Evolutionary conservation across 1,140 invertebrate species (phyloP).

Genomic region (Zaprionus davidi): DNA sequence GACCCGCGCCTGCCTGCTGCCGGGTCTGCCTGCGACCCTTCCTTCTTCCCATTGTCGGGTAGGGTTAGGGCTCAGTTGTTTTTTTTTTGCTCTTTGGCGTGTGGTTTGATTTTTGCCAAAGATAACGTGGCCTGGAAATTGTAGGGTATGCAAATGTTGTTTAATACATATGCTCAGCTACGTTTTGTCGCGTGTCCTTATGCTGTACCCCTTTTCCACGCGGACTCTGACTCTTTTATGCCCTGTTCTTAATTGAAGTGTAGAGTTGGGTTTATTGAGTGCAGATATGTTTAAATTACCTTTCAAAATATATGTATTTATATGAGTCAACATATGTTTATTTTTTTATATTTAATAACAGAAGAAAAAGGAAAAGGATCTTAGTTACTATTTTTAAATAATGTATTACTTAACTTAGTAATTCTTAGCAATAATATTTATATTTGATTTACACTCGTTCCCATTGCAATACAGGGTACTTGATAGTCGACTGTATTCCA

Average conservation of each 20-base stretch:
- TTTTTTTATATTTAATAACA: no score
- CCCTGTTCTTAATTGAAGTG: background rate
- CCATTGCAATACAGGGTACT: background rate
- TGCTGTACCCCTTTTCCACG: background rate
- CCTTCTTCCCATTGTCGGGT: slow-evolving; percentile 9
- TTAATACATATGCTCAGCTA: slow-evolving; percentile 22
- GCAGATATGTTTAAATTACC: no score
- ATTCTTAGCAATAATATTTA: no score
- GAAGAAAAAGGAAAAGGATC: no score
- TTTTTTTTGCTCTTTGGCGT: slow-evolving; percentile 54
- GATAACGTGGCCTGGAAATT: slow-evolving; percentile 68
- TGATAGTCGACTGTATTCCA: background rate
- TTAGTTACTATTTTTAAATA: no score
- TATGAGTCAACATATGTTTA: no score
- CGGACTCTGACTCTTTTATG: background rate
- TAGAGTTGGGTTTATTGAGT: background rate
- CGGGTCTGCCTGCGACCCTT: background rate
- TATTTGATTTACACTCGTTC: no score
- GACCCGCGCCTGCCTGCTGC: slow-evolving; percentile 24
- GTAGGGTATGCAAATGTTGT: slow-evolving; percentile 78
- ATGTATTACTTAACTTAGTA: no score
- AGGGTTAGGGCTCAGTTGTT: slow-evolving; percentile 36
- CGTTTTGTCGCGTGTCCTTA: slow-evolving; percentile 62
- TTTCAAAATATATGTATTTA: no score
- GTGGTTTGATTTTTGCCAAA: slow-evolving; percentile 68